Base-by-base conservation (phyloP, 2,797 vertebrate genomes). In the Knipowitschia caucasica region DNA sequence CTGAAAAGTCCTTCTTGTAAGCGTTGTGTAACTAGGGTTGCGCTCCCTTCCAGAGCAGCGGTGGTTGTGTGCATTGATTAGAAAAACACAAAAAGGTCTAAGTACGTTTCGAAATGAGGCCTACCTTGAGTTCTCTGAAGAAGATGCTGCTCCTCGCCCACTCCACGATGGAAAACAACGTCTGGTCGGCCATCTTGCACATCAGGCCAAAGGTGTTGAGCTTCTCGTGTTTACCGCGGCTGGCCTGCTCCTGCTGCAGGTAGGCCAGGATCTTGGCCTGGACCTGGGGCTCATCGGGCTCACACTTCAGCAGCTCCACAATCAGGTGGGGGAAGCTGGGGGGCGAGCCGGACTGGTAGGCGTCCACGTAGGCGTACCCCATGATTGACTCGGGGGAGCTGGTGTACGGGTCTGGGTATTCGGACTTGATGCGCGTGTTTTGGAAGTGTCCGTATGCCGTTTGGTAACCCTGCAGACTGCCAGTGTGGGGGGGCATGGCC, bases 181-280 rank as follows among this genome's bases (percentile, higher is more conserved):
- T 99, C 86, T 99, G 96, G 86, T 99, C 95, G 0, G 95, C 96
- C 97, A 99, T 99, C 91, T 98, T 98, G 83, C 95, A 99, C 95
- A 99, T 96, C 55, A 99, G 94, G 64, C 95, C 97, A 23, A 99
- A 98, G 0, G 94, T 96, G 85, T 95, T 96, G 86, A 98, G 94
- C 86, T 95, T 96, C 73, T 98, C 96, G 0, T 98, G 95, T 65
- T 95, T 97, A 84, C 93, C 89, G 47, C 96, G 89, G 78, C 89
- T 94, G 23, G 94, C 94, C 85, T 99, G 96, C 71, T 98, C 96
- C 79, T 98, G 95, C 86, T 99, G 97, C 81, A 99, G 77, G 55
- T 95, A 95, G 3, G 94, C 88, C 87, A 94, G 89, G 82, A 99
- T 98, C 86, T 95, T 96, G 57, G 92, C 92, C 87, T 98, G 96